Evolutionary conservation across 1,140 invertebrate genomes (phyloP).

Genomic region (Belonocnema kinseyi): DNA sequence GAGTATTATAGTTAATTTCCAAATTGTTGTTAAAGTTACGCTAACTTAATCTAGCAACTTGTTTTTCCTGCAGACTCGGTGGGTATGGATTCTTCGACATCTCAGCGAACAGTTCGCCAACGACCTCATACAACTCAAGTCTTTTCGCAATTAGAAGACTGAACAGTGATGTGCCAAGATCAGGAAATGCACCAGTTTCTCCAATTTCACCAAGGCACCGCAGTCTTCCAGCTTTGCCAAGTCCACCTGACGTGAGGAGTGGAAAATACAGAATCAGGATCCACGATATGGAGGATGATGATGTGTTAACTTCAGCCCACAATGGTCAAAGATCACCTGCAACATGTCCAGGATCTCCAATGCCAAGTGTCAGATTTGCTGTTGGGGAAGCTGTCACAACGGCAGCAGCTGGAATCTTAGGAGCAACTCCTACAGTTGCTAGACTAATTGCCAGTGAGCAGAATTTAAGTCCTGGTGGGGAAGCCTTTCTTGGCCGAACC

Average conservation of each 20-base stretch:
- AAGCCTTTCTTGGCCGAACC: constrained; percentile 53
- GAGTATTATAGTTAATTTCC: background rate
- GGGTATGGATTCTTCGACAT: constrained; percentile 36
- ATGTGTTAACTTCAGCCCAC: constrained; percentile 32
- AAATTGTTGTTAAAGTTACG: background rate
- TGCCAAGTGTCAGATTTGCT: constrained; percentile 79
- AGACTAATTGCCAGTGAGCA: constrained; percentile 52
- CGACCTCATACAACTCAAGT: constrained; percentile 18
- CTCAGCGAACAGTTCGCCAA: constrained; percentile 21
- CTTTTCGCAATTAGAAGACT: constrained; percentile 63
- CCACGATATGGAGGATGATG: constrained; percentile 44
- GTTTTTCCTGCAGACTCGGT: background rate
- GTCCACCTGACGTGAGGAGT: constrained; percentile 41
- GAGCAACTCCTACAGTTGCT: constrained; percentile 49
- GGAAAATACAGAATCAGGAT: constrained; percentile 32
- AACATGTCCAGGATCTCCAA: constrained; percentile 67
- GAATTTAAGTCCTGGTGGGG: constrained; percentile 35
- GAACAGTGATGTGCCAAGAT: constrained; percentile 68
- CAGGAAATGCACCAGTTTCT: constrained; percentile 57
- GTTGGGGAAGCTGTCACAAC: constrained; percentile 81
- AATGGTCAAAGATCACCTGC: constrained; percentile 62
- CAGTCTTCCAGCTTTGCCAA: constrained; percentile 67
- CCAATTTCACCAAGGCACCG: constrained; percentile 67
- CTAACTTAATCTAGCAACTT: background rate
- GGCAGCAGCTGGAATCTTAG: constrained; percentile 58